Base-by-base conservation (phyloP, 2,888 invertebrate species). In the Drosophila tripunctata region DNA sequence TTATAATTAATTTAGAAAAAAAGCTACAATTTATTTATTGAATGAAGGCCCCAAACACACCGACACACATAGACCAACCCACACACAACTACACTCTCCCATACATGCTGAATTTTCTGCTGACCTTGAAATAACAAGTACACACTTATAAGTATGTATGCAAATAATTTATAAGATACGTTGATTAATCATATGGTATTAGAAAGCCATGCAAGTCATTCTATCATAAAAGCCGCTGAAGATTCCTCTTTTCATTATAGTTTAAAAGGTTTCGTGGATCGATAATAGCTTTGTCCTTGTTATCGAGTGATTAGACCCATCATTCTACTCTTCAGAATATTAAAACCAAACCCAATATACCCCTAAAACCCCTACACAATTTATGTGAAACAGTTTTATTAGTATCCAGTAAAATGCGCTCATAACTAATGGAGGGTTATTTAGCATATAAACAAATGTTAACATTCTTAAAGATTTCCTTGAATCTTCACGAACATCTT, bases 21-120 rank as follows among this genome's bases (percentile, higher is more conserved):
- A 38, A 79, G 71, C 50, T 61, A 58, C 71, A 75, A 66, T 73
- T 66, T 44, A 57, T 67, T 71, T 33, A 50, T 30, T 50, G 17
- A 54, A 54, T 19, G 35, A 43, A 30, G n/a, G 24, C 22, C n/a
- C 14, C 14, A 56, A 7, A 14, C 8, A 33, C 24, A 38, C 36
- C 10, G 12, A 30, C 24, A 21, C 22, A 24, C 21, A 30, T 7
- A 22, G 15, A 48, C 51, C 30, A 45, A 40, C 30, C 24, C 19
- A 56, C 22, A 38, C n/a, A n/a, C 3, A 19, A 33, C 12, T 10
- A 4, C 21, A 3, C 10, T 24, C 24, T 17, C 27, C 27, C 1
- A 27, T 3, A 27, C 27, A 0, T 3, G 33, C 14, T 24, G 36
- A 30, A 14, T 17, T n/a, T 48, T 58, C 30, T 22, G 27, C 5